Base-by-base conservation (phyloP, 1,140 invertebrate genomes). In the Orchesella cincta region DNA sequence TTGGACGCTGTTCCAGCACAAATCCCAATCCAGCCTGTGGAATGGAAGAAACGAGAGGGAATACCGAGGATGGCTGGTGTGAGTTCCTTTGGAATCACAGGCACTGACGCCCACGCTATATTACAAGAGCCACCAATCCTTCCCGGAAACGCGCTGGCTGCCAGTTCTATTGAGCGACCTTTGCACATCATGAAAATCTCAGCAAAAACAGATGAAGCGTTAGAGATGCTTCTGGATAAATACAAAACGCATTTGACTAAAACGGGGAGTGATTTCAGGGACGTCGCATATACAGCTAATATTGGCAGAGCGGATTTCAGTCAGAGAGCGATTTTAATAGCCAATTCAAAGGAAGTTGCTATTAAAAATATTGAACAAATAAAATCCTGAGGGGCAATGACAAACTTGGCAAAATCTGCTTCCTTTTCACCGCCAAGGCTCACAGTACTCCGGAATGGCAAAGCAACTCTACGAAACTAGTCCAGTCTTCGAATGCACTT, bases 351-450 rank as follows among this genome's bases (percentile, higher is more conserved):
- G 16, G 33, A 78, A 29, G 34, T 73, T 12, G 46, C 36, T 20
- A 2, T 39, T 5, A 51, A 35, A 54, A 34, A 76, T 16, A n/a
- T n/a, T 33, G 76, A 33, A 73, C 62, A 26, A 74, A 74, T 33
- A 52, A 54, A 23, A 76, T 77, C 52, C 33, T 36, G 1, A 72
- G 23, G 8, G 54, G 8, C 26, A 23, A 57, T 26, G 26, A n/a
- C 16, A 28, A 64, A 57, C 35, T 67, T 1, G 34, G 33, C 0
- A 74, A 75, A 67, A 78, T 80, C 16, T 51, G 35, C 5, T 80
- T 80, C 31, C 54, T 80, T 0, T 80, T 80, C 35, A 80, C 76
- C 12, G 79, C 2, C 79, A 80, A 62, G 79, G 79, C 1, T 77
- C 73, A 5, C 79, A 80, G 26, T 80, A 80, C 71, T 18, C 28